Percentiles rank a stretch among this genome's conserved stretches.
phyloP scores from a whole-genome alignment of 2,888 invertebrate species.

The Thereva nobilitata region DNA sequence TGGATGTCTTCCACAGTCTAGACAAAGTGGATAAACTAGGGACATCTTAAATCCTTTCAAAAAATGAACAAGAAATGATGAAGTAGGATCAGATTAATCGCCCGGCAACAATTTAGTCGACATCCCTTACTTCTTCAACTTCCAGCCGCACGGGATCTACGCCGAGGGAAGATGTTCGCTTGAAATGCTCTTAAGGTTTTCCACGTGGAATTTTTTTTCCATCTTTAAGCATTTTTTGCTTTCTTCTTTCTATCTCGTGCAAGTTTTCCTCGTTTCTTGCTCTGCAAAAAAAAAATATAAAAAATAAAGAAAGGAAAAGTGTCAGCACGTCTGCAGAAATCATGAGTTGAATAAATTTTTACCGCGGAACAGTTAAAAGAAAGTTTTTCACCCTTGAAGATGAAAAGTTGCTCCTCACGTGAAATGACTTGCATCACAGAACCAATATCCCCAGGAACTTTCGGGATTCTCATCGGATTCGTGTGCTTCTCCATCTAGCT shows the following conservation, averaged over 20 bases:
- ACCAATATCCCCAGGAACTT: slow-evolving; percentile 25
- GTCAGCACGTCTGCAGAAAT: slow-evolving; percentile 31
- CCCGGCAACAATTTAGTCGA: slow-evolving; percentile 19
- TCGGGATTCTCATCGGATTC: slow-evolving; percentile 8
- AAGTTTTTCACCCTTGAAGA: slow-evolving; percentile 1
- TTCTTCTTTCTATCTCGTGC: not conserved
- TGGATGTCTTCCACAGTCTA: slow-evolving; percentile 7
- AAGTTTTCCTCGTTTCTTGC: slow-evolving; percentile 7
- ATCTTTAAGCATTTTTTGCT: not conserved
- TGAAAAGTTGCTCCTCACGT: slow-evolving; percentile 12
- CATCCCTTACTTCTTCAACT: slow-evolving; percentile 3
- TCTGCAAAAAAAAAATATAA: slow-evolving; percentile 19
- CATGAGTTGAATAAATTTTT: slow-evolving; percentile 34
- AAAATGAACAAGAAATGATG: slow-evolving; percentile 14
- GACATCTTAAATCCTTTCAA: slow-evolving; percentile 25
- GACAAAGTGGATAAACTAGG: slow-evolving; percentile 31
- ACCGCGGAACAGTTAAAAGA: slow-evolving; percentile 16
- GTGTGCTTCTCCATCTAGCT: not conserved
- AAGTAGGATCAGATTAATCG: slow-evolving; percentile 22
- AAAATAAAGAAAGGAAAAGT: not conserved
- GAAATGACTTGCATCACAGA: slow-evolving; percentile 26
- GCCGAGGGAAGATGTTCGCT: not conserved
- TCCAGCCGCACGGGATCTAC: too few relatives aligned
- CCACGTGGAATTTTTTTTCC: slow-evolving; percentile 1
- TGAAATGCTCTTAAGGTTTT: slow-evolving; percentile 5